Conservation (phyloP, 2,113 vertebrate species). For the Rhinichthys klamathensis region DNA sequence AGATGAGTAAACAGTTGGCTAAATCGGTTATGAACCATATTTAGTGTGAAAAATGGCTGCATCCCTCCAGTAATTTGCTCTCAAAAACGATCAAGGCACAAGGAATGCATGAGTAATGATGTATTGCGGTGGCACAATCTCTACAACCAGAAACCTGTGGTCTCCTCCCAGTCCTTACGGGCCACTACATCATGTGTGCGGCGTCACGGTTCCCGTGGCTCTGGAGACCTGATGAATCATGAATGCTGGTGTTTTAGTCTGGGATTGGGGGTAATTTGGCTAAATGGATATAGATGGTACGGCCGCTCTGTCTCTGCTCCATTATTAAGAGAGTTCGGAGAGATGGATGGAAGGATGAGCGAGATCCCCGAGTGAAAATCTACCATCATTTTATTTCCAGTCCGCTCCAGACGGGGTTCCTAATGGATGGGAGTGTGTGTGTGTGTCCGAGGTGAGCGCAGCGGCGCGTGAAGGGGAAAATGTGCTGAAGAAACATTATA, state of each 20-base stretch:
- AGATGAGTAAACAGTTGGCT: background rate
- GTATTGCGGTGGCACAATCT: background rate
- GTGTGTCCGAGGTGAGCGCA: background rate
- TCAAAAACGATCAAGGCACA: background rate
- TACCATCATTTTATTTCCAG: background rate
- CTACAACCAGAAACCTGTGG: background rate
- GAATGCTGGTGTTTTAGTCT: conserved; percentile 48
- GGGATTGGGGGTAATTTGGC: conserved; percentile 49
- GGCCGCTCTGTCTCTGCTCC: conserved; percentile 39
- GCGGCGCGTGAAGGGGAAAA: background rate
- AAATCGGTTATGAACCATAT: background rate
- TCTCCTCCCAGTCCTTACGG: too few species aligned
- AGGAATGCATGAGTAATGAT: background rate
- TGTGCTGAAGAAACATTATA: background rate
- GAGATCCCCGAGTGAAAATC: conserved; percentile 25
- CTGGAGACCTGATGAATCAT: conserved; percentile 40
- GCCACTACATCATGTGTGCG: background rate
- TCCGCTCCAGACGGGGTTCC: conserved; percentile 16
- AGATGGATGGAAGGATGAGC: conserved; percentile 47
- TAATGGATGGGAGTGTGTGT: conserved; percentile 1
- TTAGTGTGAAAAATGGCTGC: background rate
- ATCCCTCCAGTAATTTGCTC: background rate
- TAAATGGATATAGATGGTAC: conserved; percentile 57
- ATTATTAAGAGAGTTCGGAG: conserved; percentile 51
- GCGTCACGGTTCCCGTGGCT: too few species aligned